These are phyloP conservation scores for Chalcis sispes DNA, from an alignment of 2,888 invertebrate genomes.

Conservation along the genomic window DNA sequence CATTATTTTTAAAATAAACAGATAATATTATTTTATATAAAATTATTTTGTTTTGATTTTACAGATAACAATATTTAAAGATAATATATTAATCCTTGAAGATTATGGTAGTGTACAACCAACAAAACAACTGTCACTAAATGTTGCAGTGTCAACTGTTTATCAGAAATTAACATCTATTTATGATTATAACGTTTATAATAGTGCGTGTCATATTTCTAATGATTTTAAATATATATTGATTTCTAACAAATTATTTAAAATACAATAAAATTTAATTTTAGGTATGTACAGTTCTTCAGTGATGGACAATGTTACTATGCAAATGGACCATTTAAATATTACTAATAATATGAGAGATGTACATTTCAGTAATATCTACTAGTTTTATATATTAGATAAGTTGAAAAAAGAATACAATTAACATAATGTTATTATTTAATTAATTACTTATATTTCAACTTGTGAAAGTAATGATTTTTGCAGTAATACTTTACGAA, in stretches of 20 bases:
- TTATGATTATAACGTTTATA: conserved; percentile 37
- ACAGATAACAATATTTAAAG: conserved; percentile 64
- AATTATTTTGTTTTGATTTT: conserved; percentile 47
- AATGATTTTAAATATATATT: not conserved
- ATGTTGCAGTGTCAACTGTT: conserved; percentile 61
- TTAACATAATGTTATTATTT: not conserved
- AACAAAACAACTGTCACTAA: conserved; percentile 63
- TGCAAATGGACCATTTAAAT: conserved; percentile 47
- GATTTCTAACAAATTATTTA: not conserved
- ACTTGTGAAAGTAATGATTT: not conserved
- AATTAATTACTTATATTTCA: not conserved
- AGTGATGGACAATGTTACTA: conserved; percentile 27
- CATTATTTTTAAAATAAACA: conserved; percentile 1
- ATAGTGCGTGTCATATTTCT: conserved; percentile 29
- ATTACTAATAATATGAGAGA: conserved; percentile 14
- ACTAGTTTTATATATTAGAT: conserved; percentile 9
- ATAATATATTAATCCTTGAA: conserved; percentile 59
- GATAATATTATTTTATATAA: not conserved
- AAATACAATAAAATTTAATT: not conserved
- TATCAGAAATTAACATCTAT: conserved; percentile 60
- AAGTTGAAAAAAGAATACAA: not conserved
- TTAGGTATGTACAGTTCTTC: conserved; percentile 26
- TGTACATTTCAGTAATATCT: conserved; percentile 24
- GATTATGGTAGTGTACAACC: conserved; percentile 63
- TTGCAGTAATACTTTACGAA: conserved; percentile 1